phyloP scores from a whole-genome alignment of 2,113 vertebrate genomes.

The Cnemophilus loriae region DNA sequence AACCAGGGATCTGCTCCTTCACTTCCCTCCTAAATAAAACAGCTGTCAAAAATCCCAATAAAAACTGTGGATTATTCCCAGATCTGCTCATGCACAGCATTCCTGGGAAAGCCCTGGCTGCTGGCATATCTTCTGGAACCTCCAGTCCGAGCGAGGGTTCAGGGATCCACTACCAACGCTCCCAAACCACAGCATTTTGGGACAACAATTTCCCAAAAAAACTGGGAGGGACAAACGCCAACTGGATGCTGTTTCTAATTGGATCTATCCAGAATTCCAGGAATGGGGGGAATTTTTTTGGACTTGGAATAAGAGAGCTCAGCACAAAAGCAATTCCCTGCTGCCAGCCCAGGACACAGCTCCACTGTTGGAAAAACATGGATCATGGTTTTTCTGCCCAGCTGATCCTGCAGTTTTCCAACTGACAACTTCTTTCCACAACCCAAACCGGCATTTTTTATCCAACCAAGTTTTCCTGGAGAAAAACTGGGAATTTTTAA shows the following conservation, averaged over 20 bases:
- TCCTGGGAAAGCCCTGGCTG: background rate
- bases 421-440: background rate
- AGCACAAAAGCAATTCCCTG: background rate
- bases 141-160: background rate
- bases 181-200: fast-evolving
- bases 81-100: background rate
- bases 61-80: background rate
- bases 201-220: background rate
- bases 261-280: background rate
- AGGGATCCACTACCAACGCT: background rate
- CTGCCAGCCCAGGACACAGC: background rate
- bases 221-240: background rate
- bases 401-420: background rate
- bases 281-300: background rate
- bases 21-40: background rate
- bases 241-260: background rate
- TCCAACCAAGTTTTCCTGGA: background rate
- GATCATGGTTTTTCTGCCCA: background rate
- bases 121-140: background rate
- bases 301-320: background rate
- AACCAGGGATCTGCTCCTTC: background rate
- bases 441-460: background rate
- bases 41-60: background rate
- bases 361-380: background rate
- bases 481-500: background rate